Base-by-base conservation (phyloP, 2,797 vertebrate genomes). In the Menidia menidia region DNA sequence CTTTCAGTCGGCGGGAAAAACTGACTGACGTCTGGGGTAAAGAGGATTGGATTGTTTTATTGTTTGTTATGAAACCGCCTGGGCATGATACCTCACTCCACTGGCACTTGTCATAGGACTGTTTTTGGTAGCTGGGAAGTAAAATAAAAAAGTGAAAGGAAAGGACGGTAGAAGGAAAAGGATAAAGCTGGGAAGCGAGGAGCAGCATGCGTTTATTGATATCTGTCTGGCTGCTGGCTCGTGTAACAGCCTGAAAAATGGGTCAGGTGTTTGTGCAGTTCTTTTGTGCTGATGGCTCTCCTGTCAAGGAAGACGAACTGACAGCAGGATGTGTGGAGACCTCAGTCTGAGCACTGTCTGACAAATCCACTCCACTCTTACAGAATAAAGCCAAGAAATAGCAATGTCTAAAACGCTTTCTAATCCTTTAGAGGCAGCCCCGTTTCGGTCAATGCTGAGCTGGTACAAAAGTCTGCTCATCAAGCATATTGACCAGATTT, bases 181-280 rank as follows among this genome's bases (percentile, higher is more conserved):
- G 10, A n/a, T 18, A 18, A n/a, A 35, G n/a, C 35, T 8, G n/a
- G n/a, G n/a, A 56, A 11, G 16, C 33, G 2, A 54, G 15, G 41
- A 25, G 25, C 25, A 25, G 25, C 25, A 25, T 25, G 25, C 60
- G 33, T 56, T 67, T 77, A 71, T 55, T 62, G 52, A 57, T 55
- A 61, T 60, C 39, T 81, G 64, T 58, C 75, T 68, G 61, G 62
- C 65, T 70, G 69, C 32, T 74, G 78, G 69, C 75, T 71, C 57
- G 57, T 66, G 71, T 44, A 61, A 78, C 73, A 73, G 75, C 59
- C 73, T 61, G 31, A 69, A 79, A 89, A 88, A 15, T 86, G 83
- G 89, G 89, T 89, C 90, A 90, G 83, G 82, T 82, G 80, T 77
- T 66, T 71, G 70, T 62, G 70, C 18, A 67, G 75, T 61, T 78